phyloP scores from a whole-genome alignment of 1,140 invertebrate species.

The Papilio helenus region DNA sequence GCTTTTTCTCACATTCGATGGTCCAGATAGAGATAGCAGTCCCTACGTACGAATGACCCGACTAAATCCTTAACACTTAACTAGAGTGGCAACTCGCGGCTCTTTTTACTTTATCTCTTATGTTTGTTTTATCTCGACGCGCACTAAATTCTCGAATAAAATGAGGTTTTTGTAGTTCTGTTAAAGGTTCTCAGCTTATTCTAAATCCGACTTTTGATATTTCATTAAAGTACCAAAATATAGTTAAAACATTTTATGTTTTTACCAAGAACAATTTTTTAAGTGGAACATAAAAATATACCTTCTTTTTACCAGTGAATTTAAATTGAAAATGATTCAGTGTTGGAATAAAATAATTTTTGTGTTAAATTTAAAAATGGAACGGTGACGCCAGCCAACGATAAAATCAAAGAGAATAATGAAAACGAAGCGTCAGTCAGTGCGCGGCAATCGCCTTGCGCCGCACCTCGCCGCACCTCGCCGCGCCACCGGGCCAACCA shows the following conservation, averaged over 20 bases:
- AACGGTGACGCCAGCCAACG: slow-evolving; percentile 36
- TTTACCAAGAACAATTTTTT: neutral
- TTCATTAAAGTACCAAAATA: neutral
- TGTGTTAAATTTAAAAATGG: slow-evolving; percentile 31
- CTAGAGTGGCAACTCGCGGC: slow-evolving; percentile 62
- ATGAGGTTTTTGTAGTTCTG: slow-evolving; percentile 18
- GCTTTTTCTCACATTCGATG: slow-evolving; percentile 76
- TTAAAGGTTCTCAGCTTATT: neutral
- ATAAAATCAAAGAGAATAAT: slow-evolving; percentile 57
- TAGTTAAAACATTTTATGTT: neutral
- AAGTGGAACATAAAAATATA: neutral
- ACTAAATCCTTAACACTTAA: slow-evolving; percentile 77
- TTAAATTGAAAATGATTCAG: neutral
- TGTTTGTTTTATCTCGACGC: slow-evolving; percentile 27
- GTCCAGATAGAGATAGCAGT: slow-evolving; percentile 76
- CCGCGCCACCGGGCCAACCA: slow-evolving; percentile 42
- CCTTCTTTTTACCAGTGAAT: neutral
- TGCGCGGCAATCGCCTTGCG: slow-evolving; percentile 58
- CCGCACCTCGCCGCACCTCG: slow-evolving; percentile 49
- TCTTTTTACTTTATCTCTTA: slow-evolving; percentile 45
- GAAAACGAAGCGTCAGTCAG: slow-evolving; percentile 58
- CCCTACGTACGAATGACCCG: slow-evolving; percentile 69
- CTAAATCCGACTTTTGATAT: neutral
- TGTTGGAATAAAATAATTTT: slow-evolving; percentile 1
- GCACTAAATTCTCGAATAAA: slow-evolving; percentile 21